Percentiles rank a stretch among this genome's conserved stretches.
Conservation (phyloP, 2,888 invertebrate species). For the Priapulus caudatus region DNA sequence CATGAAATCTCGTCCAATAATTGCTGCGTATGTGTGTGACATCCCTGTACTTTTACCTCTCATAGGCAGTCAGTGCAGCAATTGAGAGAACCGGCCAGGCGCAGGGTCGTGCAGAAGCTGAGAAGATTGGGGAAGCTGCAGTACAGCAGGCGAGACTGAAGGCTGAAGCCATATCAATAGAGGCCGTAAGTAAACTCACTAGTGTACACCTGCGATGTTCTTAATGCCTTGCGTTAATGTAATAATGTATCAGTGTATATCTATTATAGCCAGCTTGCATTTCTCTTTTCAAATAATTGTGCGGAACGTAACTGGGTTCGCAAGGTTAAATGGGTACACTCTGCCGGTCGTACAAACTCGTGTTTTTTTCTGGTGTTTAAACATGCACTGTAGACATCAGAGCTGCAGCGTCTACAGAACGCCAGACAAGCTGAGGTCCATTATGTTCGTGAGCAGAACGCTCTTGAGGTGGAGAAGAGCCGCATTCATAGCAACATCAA, state of each 20-base stretch:
- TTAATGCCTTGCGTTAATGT: too few species aligned
- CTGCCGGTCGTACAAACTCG: too few species aligned
- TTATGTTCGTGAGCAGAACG: conserved; percentile 39
- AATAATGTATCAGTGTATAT: too few species aligned
- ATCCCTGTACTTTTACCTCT: conserved; percentile 7
- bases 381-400: too few species aligned
- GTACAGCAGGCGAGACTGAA: conserved; percentile 43
- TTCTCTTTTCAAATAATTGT: too few species aligned
- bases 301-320: too few species aligned
- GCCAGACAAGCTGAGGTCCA: conserved; percentile 41
- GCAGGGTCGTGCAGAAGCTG: conserved; percentile 41
- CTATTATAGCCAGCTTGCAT: too few species aligned
- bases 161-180: conserved; percentile 41
- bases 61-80: conserved; percentile 39
- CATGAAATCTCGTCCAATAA: not conserved
- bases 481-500: conserved; percentile 39
- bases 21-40: not conserved
- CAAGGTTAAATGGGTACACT: too few species aligned
- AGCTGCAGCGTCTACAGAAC: conserved; percentile 37
- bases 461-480: conserved; percentile 36
- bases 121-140: conserved; percentile 42
- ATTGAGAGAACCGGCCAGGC: conserved; percentile 44
- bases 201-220: too few species aligned
- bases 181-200: conserved; percentile 40
- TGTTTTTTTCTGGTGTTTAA: too few species aligned